phyloP scores from a whole-genome alignment of 2,797 vertebrate species.

The Cyprinodon diabolis region DNA sequence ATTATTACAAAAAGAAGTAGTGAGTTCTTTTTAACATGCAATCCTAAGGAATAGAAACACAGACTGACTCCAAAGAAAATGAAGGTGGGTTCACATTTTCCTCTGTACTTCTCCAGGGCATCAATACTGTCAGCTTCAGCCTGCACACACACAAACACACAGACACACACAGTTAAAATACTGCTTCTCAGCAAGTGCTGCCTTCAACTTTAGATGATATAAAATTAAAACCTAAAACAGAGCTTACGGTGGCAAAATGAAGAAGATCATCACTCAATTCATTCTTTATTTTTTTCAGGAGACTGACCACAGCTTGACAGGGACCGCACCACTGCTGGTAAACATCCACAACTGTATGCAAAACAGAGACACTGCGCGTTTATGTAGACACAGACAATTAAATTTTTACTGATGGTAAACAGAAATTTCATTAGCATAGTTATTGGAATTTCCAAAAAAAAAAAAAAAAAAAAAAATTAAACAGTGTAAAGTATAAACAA shows the following conservation, averaged over 20 bases:
- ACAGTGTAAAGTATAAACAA: no score
- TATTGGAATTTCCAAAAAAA: neutral
- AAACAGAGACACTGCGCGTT: neutral
- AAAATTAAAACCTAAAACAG: neutral
- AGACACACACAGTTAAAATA: neutral
- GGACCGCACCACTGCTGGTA: constrained; percentile 96
- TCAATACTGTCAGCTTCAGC: constrained; percentile 90
- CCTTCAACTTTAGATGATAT: neutral
- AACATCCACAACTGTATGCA: constrained; percentile 87
- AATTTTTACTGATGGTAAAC: neutral
- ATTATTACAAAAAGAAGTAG: neutral
- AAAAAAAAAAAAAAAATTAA: neutral
- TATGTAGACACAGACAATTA: neutral
- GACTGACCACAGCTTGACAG: constrained; percentile 88
- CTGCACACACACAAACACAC: constrained; percentile 67
- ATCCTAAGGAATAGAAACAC: neutral
- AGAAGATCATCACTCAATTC: constrained; percentile 87
- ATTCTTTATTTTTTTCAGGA: constrained; percentile 92
- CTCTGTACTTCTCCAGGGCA: constrained; percentile 87
- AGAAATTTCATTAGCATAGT: neutral
- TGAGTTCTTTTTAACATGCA: neutral
- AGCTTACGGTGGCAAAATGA: constrained; percentile 91
- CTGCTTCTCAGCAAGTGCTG: neutral
- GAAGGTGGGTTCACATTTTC: constrained; percentile 92
- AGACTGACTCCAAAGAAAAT: constrained; percentile 89